Evolutionary conservation across 2,797 vertebrate species (phyloP), one percentile per base, ranked within the genome.

Genomic region (Cichlasoma orientale): DNA sequence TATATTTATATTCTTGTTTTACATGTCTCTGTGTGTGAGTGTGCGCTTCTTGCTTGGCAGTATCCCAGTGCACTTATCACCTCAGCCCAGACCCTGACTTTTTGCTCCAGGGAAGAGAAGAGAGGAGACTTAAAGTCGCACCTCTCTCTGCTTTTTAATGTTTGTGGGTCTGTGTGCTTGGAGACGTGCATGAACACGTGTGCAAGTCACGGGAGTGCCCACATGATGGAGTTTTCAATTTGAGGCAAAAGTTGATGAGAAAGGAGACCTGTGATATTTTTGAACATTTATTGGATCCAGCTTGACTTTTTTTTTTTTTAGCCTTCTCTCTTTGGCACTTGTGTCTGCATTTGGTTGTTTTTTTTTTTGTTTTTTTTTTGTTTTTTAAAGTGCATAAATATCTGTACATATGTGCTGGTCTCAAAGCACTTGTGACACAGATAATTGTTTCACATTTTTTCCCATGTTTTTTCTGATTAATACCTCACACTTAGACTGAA

Each of bases 31-130:
- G 7, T 29, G 36, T 80, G 25, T 80, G 33, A 25, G 33, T 12
- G 10, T 29, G 4, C 79, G 52, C 80, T 71, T 10, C 85, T 75
- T 86, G 27, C 72, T 86, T 75, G 72, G 69, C 58, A 44, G 66
- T 72, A 89, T 92, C 84, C 86, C 80, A 79, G 66, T 88, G 88
- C 90, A 94, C 88, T 94, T 95, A 94, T 94, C 94, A 90, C 92
- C 88, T 92, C 88, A 84, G 85, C 82, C 88, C 94, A 92, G 92
- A 80, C 90, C 82, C 74, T 73, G 84, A 86, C 87, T 85, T 87
- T 90, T 89, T 86, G 86, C 92, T 90, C 66, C 57, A 75, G 87
- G 91, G 91, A 90, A 86, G 75, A 89, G 82, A 83, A 75, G 72
- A 84, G 75, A 75, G 78, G 57, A 83, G 77, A 84, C 77, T 88